Evolutionary conservation across 2,113 vertebrate genomes (phyloP), one percentile per base, ranked within the genome.

Genomic region (Sinocyclocheilus rhinocerous): DNA sequence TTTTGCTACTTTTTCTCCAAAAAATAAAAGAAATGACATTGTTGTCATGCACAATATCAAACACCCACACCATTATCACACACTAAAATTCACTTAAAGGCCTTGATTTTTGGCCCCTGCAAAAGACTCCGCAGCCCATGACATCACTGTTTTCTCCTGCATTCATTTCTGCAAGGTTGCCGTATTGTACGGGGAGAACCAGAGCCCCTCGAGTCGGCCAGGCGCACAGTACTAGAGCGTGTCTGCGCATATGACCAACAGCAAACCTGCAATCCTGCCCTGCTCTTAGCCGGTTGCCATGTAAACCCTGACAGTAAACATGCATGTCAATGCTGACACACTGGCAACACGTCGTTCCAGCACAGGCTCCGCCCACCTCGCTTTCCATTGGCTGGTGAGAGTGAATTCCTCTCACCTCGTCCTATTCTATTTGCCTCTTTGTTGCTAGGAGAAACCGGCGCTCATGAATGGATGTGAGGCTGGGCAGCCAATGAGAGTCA

Each of bases 371-470:
- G 69, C 55, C 50, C 67, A n/a, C 73, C 82, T 76, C 72, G n/a
- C 78, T 89, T 90, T 89, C 84, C 79, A 88, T 86, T 91, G 92
- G 91, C 89, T 89, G 89, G 89, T 91, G 90, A 88, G 89, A 91
- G 92, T 87, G 87, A 90, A 89, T 90, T 89, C 85, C 87, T 92
- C 88, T 91, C 75, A 90, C 90, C 87, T 89, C 87, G 88, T 89
- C 86, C 70, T 91, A 87, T 88, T 91, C 89, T 90, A 92, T 93
- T 92, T 87, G 90, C 81, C 84, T 93, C 89, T 91, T 91, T 93
- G 94, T 95, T 95, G 91, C 93, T 91, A 94, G 63, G 93, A 89
- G 86, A 94, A 86, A 94, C 92, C 72, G 50, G 83, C 83, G 78
- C 90, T 94, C 91, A 90, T 93, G 90, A 94, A 93, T 88, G 89